phyloP scores from a whole-genome alignment of 2,797 vertebrate species.

The Onychomys leucogaster region DNA sequence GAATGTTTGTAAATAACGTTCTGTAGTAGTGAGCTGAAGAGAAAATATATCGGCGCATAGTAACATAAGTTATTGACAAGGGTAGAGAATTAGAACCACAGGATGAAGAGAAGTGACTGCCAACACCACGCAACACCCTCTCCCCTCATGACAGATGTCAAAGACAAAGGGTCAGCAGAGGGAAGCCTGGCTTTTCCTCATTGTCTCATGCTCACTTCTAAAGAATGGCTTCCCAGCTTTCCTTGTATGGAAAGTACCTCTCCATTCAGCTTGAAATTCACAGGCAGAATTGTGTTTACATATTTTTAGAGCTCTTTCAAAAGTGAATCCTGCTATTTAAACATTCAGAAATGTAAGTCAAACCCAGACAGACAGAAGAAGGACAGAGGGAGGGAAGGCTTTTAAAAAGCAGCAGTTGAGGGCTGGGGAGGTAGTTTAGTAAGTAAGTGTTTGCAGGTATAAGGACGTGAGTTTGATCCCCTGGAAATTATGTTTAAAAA shows the following conservation, averaged over 20 bases:
- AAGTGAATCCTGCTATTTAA: slow-evolving; percentile 62
- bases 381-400: slow-evolving; percentile 21
- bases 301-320: slow-evolving; percentile 36
- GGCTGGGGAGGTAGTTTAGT: neutral
- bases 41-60: slow-evolving; percentile 12
- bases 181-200: slow-evolving; percentile 37
- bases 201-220: slow-evolving; percentile 16
- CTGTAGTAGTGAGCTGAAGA: slow-evolving; percentile 12
- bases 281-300: slow-evolving; percentile 26
- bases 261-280: slow-evolving; percentile 56
- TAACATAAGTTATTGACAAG: slow-evolving; percentile 17
- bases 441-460: neutral
- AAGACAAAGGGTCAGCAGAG: slow-evolving; percentile 55
- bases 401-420: neutral
- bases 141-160: slow-evolving; percentile 65
- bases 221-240: slow-evolving; percentile 64
- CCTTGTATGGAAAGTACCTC: slow-evolving; percentile 62
- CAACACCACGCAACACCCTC: slow-evolving; percentile 3
- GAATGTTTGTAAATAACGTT: slow-evolving; percentile 51
- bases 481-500: neutral
- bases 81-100: neutral
- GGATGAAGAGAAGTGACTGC: neutral
- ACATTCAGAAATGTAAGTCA: slow-evolving; percentile 42
- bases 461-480: neutral
- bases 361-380: neutral